These are phyloP conservation scores for Tetheella fluctuosa DNA, from an alignment of 2,888 invertebrate species.

Conservation along the genomic window DNA sequence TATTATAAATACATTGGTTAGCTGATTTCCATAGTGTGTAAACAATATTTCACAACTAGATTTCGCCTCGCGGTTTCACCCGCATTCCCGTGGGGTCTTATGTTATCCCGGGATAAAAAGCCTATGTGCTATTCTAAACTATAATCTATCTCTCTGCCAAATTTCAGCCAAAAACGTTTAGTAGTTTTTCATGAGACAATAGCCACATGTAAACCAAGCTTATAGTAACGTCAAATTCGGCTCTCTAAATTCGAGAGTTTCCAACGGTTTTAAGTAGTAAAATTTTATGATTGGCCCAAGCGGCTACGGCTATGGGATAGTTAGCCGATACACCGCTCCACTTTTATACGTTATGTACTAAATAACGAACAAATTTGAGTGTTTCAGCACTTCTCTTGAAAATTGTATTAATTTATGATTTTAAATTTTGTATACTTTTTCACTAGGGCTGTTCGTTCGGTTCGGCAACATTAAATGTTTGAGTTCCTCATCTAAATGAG, in stretches of 20 bases:
- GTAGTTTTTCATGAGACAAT: not conserved
- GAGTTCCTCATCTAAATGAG: not conserved
- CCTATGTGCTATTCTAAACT: too few species aligned
- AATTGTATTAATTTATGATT: constrained; percentile 31
- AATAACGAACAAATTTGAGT: constrained; percentile 34
- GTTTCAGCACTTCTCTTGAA: constrained; percentile 22
- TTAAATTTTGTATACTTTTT: constrained; percentile 19
- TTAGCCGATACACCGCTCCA: constrained; percentile 21
- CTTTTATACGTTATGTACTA: constrained; percentile 42
- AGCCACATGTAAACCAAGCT: not conserved
- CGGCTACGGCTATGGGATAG: constrained; percentile 15
- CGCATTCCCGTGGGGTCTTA: too few species aligned
- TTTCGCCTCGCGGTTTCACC: too few species aligned
- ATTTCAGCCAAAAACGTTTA: too few species aligned
- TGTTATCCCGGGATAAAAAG: too few species aligned
- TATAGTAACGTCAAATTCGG: constrained; percentile 1
- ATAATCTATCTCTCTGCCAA: too few species aligned
- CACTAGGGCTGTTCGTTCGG: constrained; percentile 26
- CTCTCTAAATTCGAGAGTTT: constrained; percentile 35
- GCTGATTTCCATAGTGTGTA: too few species aligned
- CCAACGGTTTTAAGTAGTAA: constrained; percentile 45
- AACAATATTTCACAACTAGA: too few species aligned
- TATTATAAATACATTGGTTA: too few species aligned
- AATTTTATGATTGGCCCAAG: constrained; percentile 41
- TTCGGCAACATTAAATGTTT: not conserved